Conservation (phyloP, 2,888 invertebrate genomes). For the Cryptocephalus moraei region DNA sequence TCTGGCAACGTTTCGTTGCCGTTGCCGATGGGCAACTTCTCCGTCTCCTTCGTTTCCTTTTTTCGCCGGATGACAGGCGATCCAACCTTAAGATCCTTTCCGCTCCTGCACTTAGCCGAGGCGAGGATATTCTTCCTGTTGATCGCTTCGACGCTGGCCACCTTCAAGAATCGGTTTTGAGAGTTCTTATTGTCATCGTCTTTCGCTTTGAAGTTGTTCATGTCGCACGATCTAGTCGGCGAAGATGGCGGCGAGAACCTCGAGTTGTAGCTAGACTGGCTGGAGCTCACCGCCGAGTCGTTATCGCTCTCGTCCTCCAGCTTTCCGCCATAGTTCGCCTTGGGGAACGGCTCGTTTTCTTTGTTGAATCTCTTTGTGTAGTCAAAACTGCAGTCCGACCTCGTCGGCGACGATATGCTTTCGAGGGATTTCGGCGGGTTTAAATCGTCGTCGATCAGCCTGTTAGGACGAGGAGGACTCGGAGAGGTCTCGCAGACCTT, state of each 20-base stretch:
- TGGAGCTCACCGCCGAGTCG: constrained; percentile 80
- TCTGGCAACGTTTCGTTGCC: not conserved
- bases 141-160: constrained; percentile 71
- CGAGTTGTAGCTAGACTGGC: constrained; percentile 68
- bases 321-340: constrained; percentile 14
- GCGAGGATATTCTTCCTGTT: constrained; percentile 81
- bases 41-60: constrained; percentile 44
- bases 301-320: constrained; percentile 65
- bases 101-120: constrained; percentile 77
- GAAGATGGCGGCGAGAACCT: constrained; percentile 66
- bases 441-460: constrained; percentile 19
- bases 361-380: constrained; percentile 22
- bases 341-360: constrained; percentile 8
- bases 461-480: constrained; percentile 14
- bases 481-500: constrained; percentile 9
- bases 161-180: constrained; percentile 59
- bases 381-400: constrained; percentile 49
- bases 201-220: constrained; percentile 11
- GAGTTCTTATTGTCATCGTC: constrained; percentile 17
- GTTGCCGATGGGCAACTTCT: not conserved
- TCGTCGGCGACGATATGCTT: constrained; percentile 47
- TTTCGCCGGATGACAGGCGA: constrained; percentile 65
- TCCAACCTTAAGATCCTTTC: constrained; percentile 60
- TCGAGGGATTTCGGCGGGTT: constrained; percentile 47
- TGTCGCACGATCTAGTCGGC: constrained; percentile 37